These are phyloP conservation scores for Poecilia wingei DNA, from an alignment of 2,797 vertebrate species.

Conservation along the genomic window DNA sequence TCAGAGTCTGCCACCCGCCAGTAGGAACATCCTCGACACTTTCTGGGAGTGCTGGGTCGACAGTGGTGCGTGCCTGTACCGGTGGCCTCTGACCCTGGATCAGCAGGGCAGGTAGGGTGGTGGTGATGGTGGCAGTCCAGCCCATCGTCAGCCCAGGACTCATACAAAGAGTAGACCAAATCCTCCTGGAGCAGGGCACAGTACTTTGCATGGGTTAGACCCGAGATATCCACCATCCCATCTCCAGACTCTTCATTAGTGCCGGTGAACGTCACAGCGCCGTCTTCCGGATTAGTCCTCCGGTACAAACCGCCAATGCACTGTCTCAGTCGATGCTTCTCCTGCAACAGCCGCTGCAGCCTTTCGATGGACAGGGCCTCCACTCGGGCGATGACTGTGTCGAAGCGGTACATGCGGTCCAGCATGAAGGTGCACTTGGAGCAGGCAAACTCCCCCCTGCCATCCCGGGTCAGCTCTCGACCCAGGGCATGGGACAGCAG, in stretches of 20 bases:
- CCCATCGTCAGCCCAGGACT: slow-evolving; percentile 88
- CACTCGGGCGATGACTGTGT: slow-evolving; percentile 88
- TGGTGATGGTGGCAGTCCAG: slow-evolving; percentile 79
- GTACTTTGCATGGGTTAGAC: slow-evolving; percentile 86
- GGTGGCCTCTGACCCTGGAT: slow-evolving; percentile 62
- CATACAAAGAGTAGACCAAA: slow-evolving; percentile 89
- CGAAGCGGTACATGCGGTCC: slow-evolving; percentile 93
- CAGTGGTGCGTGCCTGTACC: slow-evolving; percentile 55
- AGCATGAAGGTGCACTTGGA: slow-evolving; percentile 98
- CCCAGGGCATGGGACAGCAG: slow-evolving; percentile 93
- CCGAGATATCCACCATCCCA: slow-evolving; percentile 85
- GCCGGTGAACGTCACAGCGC: slow-evolving; percentile 38
- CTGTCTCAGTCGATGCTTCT: slow-evolving; percentile 90
- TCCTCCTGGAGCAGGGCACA: slow-evolving; percentile 90
- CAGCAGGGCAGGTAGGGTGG: slow-evolving; percentile 70
- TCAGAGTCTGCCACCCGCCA: slow-evolving; percentile 90
- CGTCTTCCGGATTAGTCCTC: slow-evolving; percentile 81
- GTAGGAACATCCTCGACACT: slow-evolving; percentile 86
- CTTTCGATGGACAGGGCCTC: slow-evolving; percentile 91
- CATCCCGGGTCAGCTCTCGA: slow-evolving; percentile 88
- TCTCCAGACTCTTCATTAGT: slow-evolving; percentile 51
- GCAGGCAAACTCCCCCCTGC: slow-evolving; percentile 92
- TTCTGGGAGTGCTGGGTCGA: slow-evolving; percentile 72
- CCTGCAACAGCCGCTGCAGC: slow-evolving; percentile 88
- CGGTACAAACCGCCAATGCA: slow-evolving; percentile 87